Percentiles rank a stretch among this genome's conserved stretches.
These are phyloP conservation scores for Megaleporinus macrocephalus DNA, from an alignment of 2,113 vertebrate species.

Conservation along the genomic window DNA sequence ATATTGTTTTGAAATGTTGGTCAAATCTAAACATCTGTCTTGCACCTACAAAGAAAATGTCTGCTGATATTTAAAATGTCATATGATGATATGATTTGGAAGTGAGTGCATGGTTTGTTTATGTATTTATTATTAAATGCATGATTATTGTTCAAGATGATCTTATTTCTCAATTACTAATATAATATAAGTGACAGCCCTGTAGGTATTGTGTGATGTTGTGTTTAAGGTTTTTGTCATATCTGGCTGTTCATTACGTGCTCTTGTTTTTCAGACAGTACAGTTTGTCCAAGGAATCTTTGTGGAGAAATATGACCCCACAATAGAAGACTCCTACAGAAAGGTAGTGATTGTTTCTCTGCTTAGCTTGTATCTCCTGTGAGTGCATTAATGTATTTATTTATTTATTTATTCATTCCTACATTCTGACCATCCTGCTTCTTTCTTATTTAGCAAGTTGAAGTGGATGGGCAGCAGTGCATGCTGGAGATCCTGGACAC, in stretches of 20 bases:
- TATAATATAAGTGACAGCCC: too few relatives aligned
- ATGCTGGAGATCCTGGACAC: constrained; percentile 99
- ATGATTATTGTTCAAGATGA: too few relatives aligned
- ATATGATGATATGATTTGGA: too few relatives aligned
- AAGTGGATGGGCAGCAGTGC: constrained; percentile 98
- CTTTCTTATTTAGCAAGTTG: constrained; percentile 87
- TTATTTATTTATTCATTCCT: too few relatives aligned
- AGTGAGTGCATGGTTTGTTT: too few relatives aligned
- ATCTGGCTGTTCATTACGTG: background rate
- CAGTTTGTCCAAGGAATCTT: constrained; percentile 99
- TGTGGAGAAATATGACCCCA: constrained; percentile 99
- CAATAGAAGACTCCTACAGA: constrained; percentile 99
- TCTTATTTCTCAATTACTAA: background rate
- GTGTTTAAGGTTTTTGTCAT: background rate
- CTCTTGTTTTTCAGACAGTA: constrained; percentile 84
- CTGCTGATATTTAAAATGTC: too few relatives aligned
- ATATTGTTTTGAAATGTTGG: too few relatives aligned
- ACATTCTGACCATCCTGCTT: background rate
- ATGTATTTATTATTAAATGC: too few relatives aligned
- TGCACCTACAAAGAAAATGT: too few relatives aligned
- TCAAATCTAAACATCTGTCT: too few relatives aligned
- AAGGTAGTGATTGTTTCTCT: constrained; percentile 80
- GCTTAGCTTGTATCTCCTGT: background rate
- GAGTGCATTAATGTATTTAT: constrained; percentile 1
- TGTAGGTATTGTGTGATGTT: too few relatives aligned